Base-by-base conservation (phyloP, 2,113 vertebrate genomes). In the Neogobius melanostomus region DNA sequence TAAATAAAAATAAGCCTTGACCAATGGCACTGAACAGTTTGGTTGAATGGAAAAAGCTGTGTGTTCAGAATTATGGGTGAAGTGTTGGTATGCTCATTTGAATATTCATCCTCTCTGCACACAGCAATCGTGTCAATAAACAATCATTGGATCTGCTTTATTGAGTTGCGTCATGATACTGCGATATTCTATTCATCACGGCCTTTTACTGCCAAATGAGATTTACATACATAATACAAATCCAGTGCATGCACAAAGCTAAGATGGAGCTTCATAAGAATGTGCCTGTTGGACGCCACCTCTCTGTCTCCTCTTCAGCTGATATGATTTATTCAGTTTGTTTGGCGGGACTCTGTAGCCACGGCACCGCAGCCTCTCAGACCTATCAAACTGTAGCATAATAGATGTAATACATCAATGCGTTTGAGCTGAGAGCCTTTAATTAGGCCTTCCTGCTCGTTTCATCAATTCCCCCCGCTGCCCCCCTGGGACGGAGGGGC, bases 401-500 rank as follows among this genome's bases (percentile, higher is more conserved):
- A 97, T 97, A 95, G 96, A 96, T 96, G 95, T 95, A 97, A 98
- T 98, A 96, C 95, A 97, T 99, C 97, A 98, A 98, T 98, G 96
- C 91, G 90, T 96, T 98, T 98, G 93, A 97, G 95, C 93, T 94
- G 94, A 97, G 93, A 95, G 95, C 94, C 94, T 97, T 98, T 99
- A 98, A 99, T 98, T 99, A 98, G 97, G 93, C 94, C 93, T 98
- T 96, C 94, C 93, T 72, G 83, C 95, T 96, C 94, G 94, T 98
- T 98, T 96, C 94, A 96, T 98, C 96, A 96, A 97, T 95, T 91
- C 90, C 80, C 88, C 85, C 82, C 82, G 90, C 82, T 91, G 88
- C 79, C 92, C 91, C 78, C 71, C 56, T 90, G 95, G 92, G 95
- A 95, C 93, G 94, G 91, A 90, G 91, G 92, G 46, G 46, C 10